Base-by-base conservation (phyloP, 2,113 vertebrate genomes). In the Penelope pileata region DNA sequence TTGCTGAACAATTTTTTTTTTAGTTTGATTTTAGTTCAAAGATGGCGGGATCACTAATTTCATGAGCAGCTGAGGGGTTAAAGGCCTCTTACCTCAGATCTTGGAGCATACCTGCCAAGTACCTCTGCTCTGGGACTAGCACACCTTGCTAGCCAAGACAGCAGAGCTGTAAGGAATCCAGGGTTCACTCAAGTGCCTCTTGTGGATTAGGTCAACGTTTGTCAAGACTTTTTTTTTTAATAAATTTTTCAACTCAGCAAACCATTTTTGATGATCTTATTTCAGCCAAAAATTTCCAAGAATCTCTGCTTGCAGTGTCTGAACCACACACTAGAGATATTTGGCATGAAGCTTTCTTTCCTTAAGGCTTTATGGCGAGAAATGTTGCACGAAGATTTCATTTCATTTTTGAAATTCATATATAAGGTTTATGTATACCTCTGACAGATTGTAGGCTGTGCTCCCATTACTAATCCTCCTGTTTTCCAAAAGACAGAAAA, bases 81-180 rank as follows among this genome's bases (percentile, higher is more conserved):
- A 93, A 96, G 92, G 40, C 47, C 51, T 60, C 36, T 91, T 68
- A 62, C n/a, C 91, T 94, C 34, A 88, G 83, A 78, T 81, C 56
- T 84, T 83, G 64, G 43, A 60, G 73, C 62, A 84, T 48, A 60
- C 94, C 76, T 96, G 94, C 95, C 91, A 96, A 95, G 56, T 88
- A 81, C 80, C 67, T 96, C 68, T 92, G 88, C 76, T 72, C 15
- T 91, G 88, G 92, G 94, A 95, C 56, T 77, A 94, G 73, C 69
- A 92, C 83, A 94, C 92, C 88, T 94, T 86, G 73, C 86, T 81
- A 93, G 92, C 88, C 92, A 96, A 96, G 88, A 60, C 73, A 93
- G 91, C 94, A 94, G 86, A 93, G 74, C 56, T 72, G 51, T 83
- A 68, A 94, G 56, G 32, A 91, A 30, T 75, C 47, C 86, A 78